Conservation (phyloP, 1,140 invertebrate genomes). For the Bicyclus anynana region DNA sequence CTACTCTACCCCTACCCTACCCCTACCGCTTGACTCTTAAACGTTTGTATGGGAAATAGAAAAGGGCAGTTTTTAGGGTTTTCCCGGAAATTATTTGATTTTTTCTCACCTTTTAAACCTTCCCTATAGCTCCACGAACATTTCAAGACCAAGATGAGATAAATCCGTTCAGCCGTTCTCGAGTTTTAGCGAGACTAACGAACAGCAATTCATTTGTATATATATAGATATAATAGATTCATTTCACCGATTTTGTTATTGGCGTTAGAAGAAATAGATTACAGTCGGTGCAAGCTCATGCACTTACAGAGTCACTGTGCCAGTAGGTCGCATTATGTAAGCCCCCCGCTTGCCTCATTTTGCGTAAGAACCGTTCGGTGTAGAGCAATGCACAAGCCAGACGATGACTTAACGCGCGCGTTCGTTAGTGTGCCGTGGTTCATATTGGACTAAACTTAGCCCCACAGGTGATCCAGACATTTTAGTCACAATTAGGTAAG, state of each 20-base stretch:
- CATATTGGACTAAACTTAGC: background rate
- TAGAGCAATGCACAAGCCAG: conserved; percentile 47
- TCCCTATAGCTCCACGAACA: no score
- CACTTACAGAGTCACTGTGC: conserved; percentile 64
- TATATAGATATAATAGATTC: background rate
- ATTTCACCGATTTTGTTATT: background rate
- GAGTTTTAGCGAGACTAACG: no score
- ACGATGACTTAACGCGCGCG: conserved; percentile 39
- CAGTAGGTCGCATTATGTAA: conserved; percentile 67
- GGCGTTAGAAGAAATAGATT: conserved; percentile 41
- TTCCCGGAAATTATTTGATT: no score
- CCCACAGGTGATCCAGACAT: background rate
- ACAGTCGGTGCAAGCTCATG: conserved; percentile 49
- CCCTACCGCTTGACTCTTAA: no score
- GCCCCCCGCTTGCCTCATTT: conserved; percentile 55
- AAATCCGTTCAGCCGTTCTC: no score
- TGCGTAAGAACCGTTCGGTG: conserved; percentile 55
- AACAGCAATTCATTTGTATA: no score
- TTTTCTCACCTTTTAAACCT: no score
- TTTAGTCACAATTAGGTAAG: no score
- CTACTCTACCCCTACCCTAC: no score
- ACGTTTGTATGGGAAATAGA: no score
- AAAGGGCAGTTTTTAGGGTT: no score
- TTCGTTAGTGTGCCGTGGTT: conserved; percentile 6
- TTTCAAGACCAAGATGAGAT: no score